Evolutionary conservation across 1,140 invertebrate species (phyloP).

Genomic region (Conus betulinus): DNA sequence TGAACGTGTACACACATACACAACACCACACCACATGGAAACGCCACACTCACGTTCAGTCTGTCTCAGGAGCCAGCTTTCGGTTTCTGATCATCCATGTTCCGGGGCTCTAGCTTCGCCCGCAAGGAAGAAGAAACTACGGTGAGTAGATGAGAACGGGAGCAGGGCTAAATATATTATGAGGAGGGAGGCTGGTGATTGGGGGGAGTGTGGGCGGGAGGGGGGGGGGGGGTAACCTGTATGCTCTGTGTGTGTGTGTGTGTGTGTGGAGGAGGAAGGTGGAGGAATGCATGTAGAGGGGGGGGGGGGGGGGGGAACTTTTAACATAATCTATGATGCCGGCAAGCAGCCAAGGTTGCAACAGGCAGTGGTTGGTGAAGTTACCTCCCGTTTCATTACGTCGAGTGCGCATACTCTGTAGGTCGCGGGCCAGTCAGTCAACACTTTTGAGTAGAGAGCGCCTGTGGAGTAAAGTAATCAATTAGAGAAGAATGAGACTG

Average conservation of each 20-base stretch:
- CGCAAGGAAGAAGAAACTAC: background rate
- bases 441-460: too few relatives aligned
- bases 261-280: too few relatives aligned
- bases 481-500: too few relatives aligned
- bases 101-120: constrained; percentile 24
- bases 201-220: background rate
- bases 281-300: too few relatives aligned
- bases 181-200: background rate
- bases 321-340: constrained; percentile 34
- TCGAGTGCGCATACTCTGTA: too few relatives aligned
- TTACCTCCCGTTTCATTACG: too few relatives aligned
- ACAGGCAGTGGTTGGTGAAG: background rate
- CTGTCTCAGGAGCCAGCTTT: background rate
- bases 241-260: background rate
- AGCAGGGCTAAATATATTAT: too few relatives aligned
- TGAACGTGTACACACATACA: too few relatives aligned
- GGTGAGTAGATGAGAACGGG: background rate
- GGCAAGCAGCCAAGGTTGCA: background rate
- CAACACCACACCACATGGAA: constrained; percentile 16
- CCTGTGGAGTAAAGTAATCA: too few relatives aligned
- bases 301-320: background rate
- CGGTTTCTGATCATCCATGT: constrained; percentile 27
- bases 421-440: too few relatives aligned
- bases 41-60: background rate
- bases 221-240: background rate